A percentile compares a stretch with the other conserved stretches of the same genome.
phyloP scores from a whole-genome alignment of 2,888 invertebrate species.

The Invenusta paracnida region DNA sequence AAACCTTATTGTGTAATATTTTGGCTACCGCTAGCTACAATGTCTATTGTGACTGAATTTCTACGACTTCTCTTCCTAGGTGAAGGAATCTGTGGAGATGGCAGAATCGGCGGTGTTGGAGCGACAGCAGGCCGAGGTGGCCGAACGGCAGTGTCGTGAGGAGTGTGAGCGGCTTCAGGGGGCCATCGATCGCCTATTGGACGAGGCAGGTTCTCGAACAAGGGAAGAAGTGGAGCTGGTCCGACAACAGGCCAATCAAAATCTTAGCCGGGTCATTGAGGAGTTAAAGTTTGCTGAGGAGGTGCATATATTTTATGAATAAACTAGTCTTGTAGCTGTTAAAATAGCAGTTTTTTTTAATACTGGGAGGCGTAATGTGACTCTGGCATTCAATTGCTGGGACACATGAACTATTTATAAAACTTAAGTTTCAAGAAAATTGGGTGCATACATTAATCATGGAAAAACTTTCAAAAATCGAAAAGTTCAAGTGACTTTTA shows the following conservation, averaged over 20 bases:
- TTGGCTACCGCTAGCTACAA: too few relatives aligned
- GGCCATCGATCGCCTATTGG: constrained; percentile 29
- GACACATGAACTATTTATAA: too few relatives aligned
- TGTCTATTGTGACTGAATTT: too few relatives aligned
- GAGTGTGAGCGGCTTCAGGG: constrained; percentile 26
- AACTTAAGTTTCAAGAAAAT: too few relatives aligned
- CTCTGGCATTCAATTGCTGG: background rate
- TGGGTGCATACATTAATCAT: too few relatives aligned
- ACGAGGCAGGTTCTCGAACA: constrained; percentile 37
- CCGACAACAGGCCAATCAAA: constrained; percentile 16
- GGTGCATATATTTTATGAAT: background rate
- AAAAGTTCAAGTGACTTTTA: too few relatives aligned
- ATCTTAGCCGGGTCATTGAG: constrained; percentile 36
- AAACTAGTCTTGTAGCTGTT: too few relatives aligned
- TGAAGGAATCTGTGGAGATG: constrained; percentile 11
- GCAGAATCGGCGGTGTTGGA: constrained; percentile 19
- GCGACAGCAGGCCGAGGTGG: background rate
- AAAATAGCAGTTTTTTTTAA: too few relatives aligned
- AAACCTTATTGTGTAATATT: too few relatives aligned
- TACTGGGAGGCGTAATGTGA: background rate
- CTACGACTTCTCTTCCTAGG: too few relatives aligned
- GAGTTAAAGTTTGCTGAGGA: constrained; percentile 35
- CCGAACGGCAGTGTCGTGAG: constrained; percentile 2
- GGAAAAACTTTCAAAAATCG: too few relatives aligned
- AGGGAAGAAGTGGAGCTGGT: constrained; percentile 40